Evolutionary conservation across 2,888 invertebrate genomes (phyloP).

Genomic region (Embidobia sp.): DNA sequence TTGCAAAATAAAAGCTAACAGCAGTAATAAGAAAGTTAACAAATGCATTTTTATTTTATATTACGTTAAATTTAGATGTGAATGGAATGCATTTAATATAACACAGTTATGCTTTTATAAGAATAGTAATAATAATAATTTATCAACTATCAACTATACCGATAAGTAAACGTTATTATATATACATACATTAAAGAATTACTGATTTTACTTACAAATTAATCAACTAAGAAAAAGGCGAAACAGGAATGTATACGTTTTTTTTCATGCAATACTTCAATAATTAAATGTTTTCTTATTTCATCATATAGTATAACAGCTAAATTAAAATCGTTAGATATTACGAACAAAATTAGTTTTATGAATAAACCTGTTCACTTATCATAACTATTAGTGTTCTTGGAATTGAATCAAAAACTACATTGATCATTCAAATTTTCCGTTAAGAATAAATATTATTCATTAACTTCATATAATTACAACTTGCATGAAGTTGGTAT

Average conservation of each 20-base stretch:
- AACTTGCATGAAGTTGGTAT: background rate
- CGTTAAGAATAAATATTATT: too few relatives aligned
- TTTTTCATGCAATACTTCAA: too few relatives aligned
- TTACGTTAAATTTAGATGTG: conserved; percentile 18
- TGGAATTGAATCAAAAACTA: too few relatives aligned
- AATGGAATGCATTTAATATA: conserved; percentile 39
- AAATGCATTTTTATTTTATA: conserved; percentile 6
- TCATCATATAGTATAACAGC: too few relatives aligned
- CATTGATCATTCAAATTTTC: too few relatives aligned
- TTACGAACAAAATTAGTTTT: too few relatives aligned
- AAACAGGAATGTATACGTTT: too few relatives aligned
- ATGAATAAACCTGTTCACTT: too few relatives aligned
- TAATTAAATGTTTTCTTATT: too few relatives aligned
- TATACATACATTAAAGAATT: conserved; percentile 19
- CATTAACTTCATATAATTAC: background rate
- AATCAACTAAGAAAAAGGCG: conserved; percentile 46
- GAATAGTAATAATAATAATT: conserved; percentile 34
- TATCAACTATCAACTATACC: conserved; percentile 35
- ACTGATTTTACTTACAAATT: conserved; percentile 38
- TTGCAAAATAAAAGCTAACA: conserved; percentile 17
- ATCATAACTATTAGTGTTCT: too few relatives aligned
- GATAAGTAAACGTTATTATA: conserved; percentile 38
- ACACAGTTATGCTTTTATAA: conserved; percentile 42
- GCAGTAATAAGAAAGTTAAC: background rate
- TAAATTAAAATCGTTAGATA: too few relatives aligned